These are phyloP conservation scores for Drosophila niveifrons DNA, from an alignment of 2,888 invertebrate species.

Conservation along the genomic window DNA sequence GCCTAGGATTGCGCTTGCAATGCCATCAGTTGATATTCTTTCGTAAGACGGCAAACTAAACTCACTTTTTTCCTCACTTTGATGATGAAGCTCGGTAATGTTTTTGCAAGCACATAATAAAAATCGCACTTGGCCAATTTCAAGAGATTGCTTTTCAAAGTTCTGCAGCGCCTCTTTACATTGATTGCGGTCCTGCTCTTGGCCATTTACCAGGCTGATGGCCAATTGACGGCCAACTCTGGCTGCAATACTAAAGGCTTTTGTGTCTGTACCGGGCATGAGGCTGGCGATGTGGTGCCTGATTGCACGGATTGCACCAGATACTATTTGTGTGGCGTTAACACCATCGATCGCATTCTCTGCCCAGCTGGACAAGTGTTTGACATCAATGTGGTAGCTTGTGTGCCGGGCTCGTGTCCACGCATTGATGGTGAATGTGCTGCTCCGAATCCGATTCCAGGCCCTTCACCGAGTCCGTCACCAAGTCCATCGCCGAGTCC, in stretches of 20 bases:
- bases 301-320: slow-evolving; percentile 64
- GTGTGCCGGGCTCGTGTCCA: slow-evolving; percentile 60
- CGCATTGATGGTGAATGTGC: slow-evolving; percentile 42
- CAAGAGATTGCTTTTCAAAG: slow-evolving; percentile 18
- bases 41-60: background rate
- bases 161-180: background rate
- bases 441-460: background rate
- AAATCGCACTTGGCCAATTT: background rate
- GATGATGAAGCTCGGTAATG: slow-evolving; percentile 68
- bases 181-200: slow-evolving; percentile 16
- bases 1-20: background rate
- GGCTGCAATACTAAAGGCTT: slow-evolving; percentile 23
- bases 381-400: slow-evolving; percentile 13
- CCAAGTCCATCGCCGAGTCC: background rate
- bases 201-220: background rate
- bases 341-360: slow-evolving; percentile 3
- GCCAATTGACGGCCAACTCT: background rate
- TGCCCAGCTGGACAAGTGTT: slow-evolving; percentile 43
- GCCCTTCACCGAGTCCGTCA: background rate
- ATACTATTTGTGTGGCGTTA: slow-evolving; percentile 49
- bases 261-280: slow-evolving; percentile 53
- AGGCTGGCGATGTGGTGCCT: slow-evolving; percentile 43
- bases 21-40: slow-evolving; percentile 36
- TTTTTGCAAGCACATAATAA: background rate
- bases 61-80: no score